Evolutionary conservation across 1,140 invertebrate species (phyloP).

Genomic region (Latrodectus geometricus): DNA sequence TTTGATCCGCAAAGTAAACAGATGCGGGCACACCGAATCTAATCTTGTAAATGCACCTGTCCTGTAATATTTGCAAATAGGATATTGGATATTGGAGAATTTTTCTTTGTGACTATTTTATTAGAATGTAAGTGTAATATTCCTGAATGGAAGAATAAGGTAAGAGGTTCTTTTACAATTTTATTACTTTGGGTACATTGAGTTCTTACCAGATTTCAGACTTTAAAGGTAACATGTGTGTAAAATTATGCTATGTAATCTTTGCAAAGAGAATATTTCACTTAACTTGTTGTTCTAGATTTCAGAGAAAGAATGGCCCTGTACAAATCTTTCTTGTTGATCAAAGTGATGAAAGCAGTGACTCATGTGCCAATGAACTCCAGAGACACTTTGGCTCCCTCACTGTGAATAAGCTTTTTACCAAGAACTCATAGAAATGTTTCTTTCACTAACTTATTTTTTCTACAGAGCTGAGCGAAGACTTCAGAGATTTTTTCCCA

Average conservation of each 20-base stretch:
- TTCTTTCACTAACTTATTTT: slow-evolving; percentile 54
- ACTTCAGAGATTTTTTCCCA: neutral
- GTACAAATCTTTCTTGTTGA: slow-evolving; percentile 51
- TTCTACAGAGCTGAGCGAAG: slow-evolving; percentile 27
- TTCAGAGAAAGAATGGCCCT: slow-evolving; percentile 42
- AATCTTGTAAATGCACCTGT: too few relatives aligned
- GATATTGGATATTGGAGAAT: too few relatives aligned
- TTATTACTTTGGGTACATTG: too few relatives aligned
- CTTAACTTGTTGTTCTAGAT: slow-evolving; percentile 39
- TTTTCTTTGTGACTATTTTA: too few relatives aligned
- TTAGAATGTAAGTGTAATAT: too few relatives aligned
- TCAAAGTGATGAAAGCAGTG: slow-evolving; percentile 51
- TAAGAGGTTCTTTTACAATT: too few relatives aligned
- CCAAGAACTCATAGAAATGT: slow-evolving; percentile 22
- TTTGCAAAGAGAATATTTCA: neutral
- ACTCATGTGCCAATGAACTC: slow-evolving; percentile 44
- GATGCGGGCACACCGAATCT: too few relatives aligned
- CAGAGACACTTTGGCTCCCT: neutral
- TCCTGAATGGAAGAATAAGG: too few relatives aligned
- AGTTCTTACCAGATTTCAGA: neutral
- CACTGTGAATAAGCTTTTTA: slow-evolving; percentile 51
- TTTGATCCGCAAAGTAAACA: too few relatives aligned
- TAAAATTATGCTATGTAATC: too few relatives aligned
- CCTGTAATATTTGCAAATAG: too few relatives aligned
- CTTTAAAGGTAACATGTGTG: neutral